Base-by-base conservation (phyloP, 2,888 invertebrate species). In the Limnephilus lunatus region DNA sequence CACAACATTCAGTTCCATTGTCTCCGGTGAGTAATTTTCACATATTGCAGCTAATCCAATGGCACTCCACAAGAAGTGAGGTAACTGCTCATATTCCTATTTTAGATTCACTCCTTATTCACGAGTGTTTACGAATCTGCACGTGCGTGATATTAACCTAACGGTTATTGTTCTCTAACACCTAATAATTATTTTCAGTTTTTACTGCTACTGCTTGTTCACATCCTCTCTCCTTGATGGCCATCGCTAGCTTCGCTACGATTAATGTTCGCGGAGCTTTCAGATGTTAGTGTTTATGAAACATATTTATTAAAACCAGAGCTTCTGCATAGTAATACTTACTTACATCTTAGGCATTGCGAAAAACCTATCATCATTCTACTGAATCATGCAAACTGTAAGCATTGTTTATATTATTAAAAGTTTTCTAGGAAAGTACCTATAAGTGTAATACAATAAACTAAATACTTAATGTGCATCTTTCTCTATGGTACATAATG, bases 151-250 rank as follows among this genome's bases (percentile, higher is more conserved):
- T 39, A 48, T 86, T 86, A 86, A 25, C 25, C 44, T 1, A 44
- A 44, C 39, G 86, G 44, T 86, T 86, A 86, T 86, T 86, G 86
- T 86, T n/a, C 35, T 86, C 86, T 68, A 86, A 44, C 86, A 86
- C 86, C 86, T 86, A 86, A 86, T 86, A 48, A 86, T 86, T 86
- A 86, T 86, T 86, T 86, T 86, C 44, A 30, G 86, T 44, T 86
- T 86, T 86, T 44, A n/a, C 68, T 68, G 25, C 68, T 68, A 2
- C 25, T 68, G 25, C 68, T 9, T 68, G 68, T 68, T 68, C 68
- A 68, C 68, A 68, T 68, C 68, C 68, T 68, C 44, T 48, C n/a
- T 44, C 11, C 39, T 86, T 44, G 83, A 86, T 30, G 48, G 86
- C 44, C 44, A 68, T 68, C 86, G 30, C 86, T n/a, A 32, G 35